Evolutionary conservation across 1,140 invertebrate genomes (phyloP).

Genomic region (Zaprionus ornatus): DNA sequence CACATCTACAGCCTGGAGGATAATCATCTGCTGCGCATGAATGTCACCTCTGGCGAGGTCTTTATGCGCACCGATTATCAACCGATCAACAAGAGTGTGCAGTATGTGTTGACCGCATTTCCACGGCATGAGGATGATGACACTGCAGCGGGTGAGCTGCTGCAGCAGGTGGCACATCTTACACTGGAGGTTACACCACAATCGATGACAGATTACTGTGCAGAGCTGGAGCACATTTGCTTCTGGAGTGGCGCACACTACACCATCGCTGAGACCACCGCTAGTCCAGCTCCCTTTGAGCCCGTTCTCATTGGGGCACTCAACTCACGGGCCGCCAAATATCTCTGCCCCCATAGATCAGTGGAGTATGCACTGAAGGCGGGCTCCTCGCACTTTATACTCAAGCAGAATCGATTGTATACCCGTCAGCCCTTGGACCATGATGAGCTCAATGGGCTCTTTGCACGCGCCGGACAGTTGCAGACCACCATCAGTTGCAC

Average conservation of each 20-base stretch:
- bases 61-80: slow-evolving; percentile 71
- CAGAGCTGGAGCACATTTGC: slow-evolving; percentile 73
- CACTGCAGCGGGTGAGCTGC: slow-evolving; percentile 5
- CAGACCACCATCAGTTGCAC: slow-evolving; percentile 61
- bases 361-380: slow-evolving; percentile 61
- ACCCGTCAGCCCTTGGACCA: slow-evolving; percentile 66
- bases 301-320: slow-evolving; percentile 65
- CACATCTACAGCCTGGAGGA: slow-evolving; percentile 77
- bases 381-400: slow-evolving; percentile 55
- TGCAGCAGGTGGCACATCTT: slow-evolving; percentile 64
- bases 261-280: slow-evolving; percentile 59
- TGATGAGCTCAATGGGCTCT: slow-evolving; percentile 62
- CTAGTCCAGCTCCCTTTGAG: slow-evolving; percentile 32
- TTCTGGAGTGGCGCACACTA: slow-evolving; percentile 74
- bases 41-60: slow-evolving; percentile 70
- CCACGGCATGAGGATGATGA: slow-evolving; percentile 28
- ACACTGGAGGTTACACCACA: slow-evolving; percentile 64
- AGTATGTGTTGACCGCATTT: slow-evolving; percentile 67
- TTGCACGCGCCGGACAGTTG: slow-evolving; percentile 49
- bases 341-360: slow-evolving; percentile 59
- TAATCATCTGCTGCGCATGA: slow-evolving; percentile 65
- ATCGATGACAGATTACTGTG: slow-evolving; percentile 58
- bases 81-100: slow-evolving; percentile 38
- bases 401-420: slow-evolving; percentile 71
- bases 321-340: slow-evolving; percentile 66